A percentile compares a stretch with the other conserved stretches of the same genome.
These are phyloP conservation scores for Ailurus styani DNA, from an alignment of 2,113 vertebrate species.

Conservation along the genomic window DNA sequence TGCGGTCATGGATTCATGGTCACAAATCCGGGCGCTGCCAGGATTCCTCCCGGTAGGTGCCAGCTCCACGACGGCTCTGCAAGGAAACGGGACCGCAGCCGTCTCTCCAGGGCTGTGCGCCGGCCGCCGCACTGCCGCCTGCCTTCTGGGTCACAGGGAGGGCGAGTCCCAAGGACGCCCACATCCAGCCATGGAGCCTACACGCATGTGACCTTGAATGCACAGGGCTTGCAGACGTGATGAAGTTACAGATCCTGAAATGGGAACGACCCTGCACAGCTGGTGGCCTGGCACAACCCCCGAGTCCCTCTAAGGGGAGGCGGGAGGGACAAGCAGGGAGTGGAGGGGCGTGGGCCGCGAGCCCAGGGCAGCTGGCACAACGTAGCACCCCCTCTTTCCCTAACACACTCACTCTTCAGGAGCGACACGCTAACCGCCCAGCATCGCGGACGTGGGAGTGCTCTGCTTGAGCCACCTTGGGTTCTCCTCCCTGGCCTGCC, in stretches of 20 bases:
- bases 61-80: not conserved
- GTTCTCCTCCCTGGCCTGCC: not conserved
- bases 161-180: not conserved
- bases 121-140: fast-evolving
- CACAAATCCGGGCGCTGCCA: fast-evolving
- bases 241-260: not conserved
- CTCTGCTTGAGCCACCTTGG: not conserved
- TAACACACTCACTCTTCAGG: fast-evolving
- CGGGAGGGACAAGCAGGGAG: not conserved
- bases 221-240: no score
- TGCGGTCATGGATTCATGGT: fast-evolving
- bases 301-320: no score
- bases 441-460: fast-evolving
- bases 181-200: not conserved
- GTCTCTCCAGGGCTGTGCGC: fast-evolving
- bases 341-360: not conserved
- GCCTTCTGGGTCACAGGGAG: fast-evolving
- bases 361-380: fast-evolving
- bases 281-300: not conserved
- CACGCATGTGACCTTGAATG: fast-evolving
- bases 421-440: fast-evolving
- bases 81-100: fast-evolving
- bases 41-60: not conserved
- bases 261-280: not conserved
- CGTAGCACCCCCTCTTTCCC: no score